phyloP scores from a whole-genome alignment of 2,888 invertebrate genomes.

The Alcis repandata region DNA sequence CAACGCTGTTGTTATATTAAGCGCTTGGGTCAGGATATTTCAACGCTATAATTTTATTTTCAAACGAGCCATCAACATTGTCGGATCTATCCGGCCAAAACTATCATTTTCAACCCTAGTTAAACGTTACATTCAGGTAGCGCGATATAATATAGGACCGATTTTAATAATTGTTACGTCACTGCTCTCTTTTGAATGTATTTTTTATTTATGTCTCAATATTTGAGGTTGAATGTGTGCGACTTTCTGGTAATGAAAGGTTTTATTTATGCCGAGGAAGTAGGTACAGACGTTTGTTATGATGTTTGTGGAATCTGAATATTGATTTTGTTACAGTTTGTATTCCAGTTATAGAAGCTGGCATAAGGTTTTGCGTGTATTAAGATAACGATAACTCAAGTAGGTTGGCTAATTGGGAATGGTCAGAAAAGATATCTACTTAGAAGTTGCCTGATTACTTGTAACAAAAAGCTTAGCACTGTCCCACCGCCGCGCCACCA shows the following conservation, averaged over 20 bases:
- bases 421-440: no score
- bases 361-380: no score
- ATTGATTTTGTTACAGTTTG: neutral
- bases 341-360: no score
- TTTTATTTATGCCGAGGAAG: neutral
- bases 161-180: constrained; percentile 34
- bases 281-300: neutral
- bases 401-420: no score
- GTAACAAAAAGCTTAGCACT: no score
- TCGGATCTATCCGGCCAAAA: constrained; percentile 16
- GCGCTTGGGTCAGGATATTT: no score
- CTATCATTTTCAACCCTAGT: constrained; percentile 1
- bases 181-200: constrained; percentile 29
- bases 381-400: no score
- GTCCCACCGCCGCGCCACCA: no score
- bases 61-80: neutral
- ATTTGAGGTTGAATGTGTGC: constrained; percentile 19
- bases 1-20: no score
- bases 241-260: constrained; percentile 6
- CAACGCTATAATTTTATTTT: no score
- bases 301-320: neutral
- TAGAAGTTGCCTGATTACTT: no score
- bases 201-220: constrained; percentile 37
- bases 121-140: constrained; percentile 22
- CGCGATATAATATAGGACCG: constrained; percentile 19